A percentile compares a stretch with the other conserved stretches of the same genome.
Evolutionary conservation across 2,797 vertebrate genomes (phyloP).

Genomic region (Myotis findleyi): DNA sequence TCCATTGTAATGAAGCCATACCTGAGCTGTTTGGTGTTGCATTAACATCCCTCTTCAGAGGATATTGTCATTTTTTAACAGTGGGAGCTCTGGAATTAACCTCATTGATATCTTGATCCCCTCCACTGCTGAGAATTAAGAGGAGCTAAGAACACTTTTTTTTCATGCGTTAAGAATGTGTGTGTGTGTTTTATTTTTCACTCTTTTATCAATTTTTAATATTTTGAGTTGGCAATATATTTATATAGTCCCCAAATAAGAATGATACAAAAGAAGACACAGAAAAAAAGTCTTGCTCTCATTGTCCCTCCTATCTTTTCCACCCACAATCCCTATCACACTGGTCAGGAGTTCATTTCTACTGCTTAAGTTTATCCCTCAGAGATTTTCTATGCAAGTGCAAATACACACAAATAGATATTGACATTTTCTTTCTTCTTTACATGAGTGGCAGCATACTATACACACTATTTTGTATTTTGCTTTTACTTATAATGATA

Average conservation of each 20-base stretch:
- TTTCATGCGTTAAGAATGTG: neutral
- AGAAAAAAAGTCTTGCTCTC: neutral
- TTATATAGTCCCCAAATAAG: constrained; percentile 4
- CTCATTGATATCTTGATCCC: neutral
- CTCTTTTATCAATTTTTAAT: neutral
- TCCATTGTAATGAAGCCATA: neutral
- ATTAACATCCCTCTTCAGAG: neutral
- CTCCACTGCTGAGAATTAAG: neutral
- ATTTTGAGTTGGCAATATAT: neutral
- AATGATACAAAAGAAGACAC: neutral
- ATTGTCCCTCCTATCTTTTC: neutral
- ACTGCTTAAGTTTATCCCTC: neutral
- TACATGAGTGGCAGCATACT: neutral
- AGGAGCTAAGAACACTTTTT: neutral
- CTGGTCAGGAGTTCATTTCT: neutral
- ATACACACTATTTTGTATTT: neutral
- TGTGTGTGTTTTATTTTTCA: neutral
- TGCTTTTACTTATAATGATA: neutral
- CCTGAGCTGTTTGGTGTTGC: neutral
- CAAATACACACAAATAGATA: neutral
- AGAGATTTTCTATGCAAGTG: neutral
- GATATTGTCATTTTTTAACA: neutral
- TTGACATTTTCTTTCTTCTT: neutral
- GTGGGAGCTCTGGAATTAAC: neutral
- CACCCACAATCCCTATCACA: neutral